Evolutionary conservation across 30 jellyfish, hydroid and myxozoan species (phyloP).

Genomic region (Aurelia sp.): DNA sequence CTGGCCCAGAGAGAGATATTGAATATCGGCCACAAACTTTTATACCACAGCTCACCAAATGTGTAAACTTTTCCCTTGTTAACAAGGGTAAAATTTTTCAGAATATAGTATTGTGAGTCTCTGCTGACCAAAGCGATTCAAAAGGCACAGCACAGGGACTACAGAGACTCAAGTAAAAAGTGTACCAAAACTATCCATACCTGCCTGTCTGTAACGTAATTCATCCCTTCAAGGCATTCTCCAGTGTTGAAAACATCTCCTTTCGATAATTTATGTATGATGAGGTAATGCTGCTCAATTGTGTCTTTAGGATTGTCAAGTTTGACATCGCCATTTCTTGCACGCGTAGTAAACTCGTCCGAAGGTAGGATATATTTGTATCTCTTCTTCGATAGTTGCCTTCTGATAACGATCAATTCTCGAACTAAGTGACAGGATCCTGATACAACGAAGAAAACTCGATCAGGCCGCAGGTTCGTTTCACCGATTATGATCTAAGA

Average conservation of each 20-base stretch:
- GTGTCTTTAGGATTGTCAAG: conserved; percentile 13
- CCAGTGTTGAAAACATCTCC: conserved; percentile 84
- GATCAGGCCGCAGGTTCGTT: conserved; percentile 44
- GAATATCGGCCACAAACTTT: no score
- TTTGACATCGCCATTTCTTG: conserved; percentile 6
- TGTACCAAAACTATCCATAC: background rate
- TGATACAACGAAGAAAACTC: conserved; percentile 72
- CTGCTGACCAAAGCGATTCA: no score
- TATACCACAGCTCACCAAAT: no score
- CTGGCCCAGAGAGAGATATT: no score
- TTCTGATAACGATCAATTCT: conserved; percentile 47
- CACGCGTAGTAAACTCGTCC: background rate
- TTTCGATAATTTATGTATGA: conserved; percentile 39
- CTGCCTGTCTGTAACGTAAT: conserved; percentile 52
- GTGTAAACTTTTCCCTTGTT: no score
- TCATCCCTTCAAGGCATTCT: conserved; percentile 60
- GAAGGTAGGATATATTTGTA: conserved; percentile 66
- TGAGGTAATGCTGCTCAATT: conserved; percentile 44
- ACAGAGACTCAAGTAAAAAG: background rate
- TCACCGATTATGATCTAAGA: conserved; percentile 64
- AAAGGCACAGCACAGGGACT: background rate
- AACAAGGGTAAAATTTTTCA: no score
- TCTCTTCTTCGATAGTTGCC: conserved; percentile 38
- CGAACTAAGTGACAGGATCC: conserved; percentile 81
- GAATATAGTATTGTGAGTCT: no score